These are phyloP conservation scores for Hypomecis atomaria DNA, from an alignment of 2,888 invertebrate species.

Conservation along the genomic window DNA sequence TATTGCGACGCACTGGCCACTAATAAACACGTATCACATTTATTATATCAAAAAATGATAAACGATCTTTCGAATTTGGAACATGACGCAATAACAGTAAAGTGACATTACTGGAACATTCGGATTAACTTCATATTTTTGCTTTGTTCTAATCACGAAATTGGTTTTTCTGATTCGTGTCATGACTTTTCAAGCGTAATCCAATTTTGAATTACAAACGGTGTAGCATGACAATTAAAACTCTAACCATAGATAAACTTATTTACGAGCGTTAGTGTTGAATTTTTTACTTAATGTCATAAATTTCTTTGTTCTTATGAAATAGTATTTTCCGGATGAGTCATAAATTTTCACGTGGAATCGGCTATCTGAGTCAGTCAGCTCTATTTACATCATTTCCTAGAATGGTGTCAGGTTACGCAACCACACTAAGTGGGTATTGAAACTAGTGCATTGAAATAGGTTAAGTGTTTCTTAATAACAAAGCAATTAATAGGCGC, in stretches of 20 bases:
- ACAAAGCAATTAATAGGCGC: constrained; percentile 67
- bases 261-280: constrained; percentile 7
- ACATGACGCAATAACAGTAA: constrained; percentile 50
- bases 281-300: constrained; percentile 3
- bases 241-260: not conserved
- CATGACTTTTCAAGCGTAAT: constrained; percentile 30
- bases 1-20: constrained; percentile 60
- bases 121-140: constrained; percentile 13
- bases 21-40: constrained; percentile 49
- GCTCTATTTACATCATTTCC: constrained; percentile 50
- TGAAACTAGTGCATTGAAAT: constrained; percentile 74
- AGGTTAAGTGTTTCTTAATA: constrained; percentile 82
- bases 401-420: constrained; percentile 57
- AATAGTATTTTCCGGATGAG: constrained; percentile 14
- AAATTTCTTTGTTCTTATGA: constrained; percentile 9
- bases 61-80: constrained; percentile 50
- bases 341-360: constrained; percentile 31
- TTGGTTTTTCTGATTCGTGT: constrained; percentile 43
- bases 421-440: constrained; percentile 52
- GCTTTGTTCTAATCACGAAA: constrained; percentile 17
- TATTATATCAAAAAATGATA: constrained; percentile 53
- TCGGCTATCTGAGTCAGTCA: constrained; percentile 34
- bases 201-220: not conserved
- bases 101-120: constrained; percentile 27
- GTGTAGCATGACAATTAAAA: not conserved